Evolutionary conservation across 1,140 invertebrate genomes (phyloP), one percentile per base, ranked within the genome.

Genomic region (Cotesia vestalis): DNA sequence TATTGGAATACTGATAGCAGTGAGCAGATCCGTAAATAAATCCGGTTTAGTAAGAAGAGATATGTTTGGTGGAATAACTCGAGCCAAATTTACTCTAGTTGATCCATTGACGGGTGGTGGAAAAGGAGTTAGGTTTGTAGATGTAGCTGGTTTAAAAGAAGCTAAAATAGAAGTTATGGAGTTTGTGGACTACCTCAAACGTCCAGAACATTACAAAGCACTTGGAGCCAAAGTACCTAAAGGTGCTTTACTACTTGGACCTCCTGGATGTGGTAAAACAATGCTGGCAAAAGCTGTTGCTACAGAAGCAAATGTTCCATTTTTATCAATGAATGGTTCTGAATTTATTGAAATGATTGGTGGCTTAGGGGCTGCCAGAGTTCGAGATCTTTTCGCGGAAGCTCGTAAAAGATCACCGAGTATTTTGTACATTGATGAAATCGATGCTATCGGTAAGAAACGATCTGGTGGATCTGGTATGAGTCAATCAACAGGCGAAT

Each of bases 381-480:
- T 98, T 5, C 91, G 98, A 67, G 93, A 96, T 87, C 88, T 99
- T 27, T 99, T 99, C 84, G 94, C 95, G 85, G 95, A 98, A 85
- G 98, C 95, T 0, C 91, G 92, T 72, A 94, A 96, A 77, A 83
- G 88, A 70, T 90, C 96, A 1, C 98, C 98, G 0, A 98, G 97
- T 85, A 99, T 99, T 71, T 94, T 99, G 69, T 99, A 99, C 82
- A 98, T 99, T 72, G 98, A 99, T 87, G 98, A 99, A 88, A 98
- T 99, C 82, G 98, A 99, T 87, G 96, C 98, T 0, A 96, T 99
- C 75, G 98, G 98, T 0, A 89, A 93, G 9, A 95, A 96, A 78
- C 86, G 98, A 72, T 91, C 92, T 53, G 90, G 68, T 20, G 57
- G 89, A 0, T 88, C 85, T 11, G 80, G 4, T 20, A 73, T 0